Evolutionary conservation across 2,797 vertebrate species (phyloP).

Genomic region (Falco rusticolus): DNA sequence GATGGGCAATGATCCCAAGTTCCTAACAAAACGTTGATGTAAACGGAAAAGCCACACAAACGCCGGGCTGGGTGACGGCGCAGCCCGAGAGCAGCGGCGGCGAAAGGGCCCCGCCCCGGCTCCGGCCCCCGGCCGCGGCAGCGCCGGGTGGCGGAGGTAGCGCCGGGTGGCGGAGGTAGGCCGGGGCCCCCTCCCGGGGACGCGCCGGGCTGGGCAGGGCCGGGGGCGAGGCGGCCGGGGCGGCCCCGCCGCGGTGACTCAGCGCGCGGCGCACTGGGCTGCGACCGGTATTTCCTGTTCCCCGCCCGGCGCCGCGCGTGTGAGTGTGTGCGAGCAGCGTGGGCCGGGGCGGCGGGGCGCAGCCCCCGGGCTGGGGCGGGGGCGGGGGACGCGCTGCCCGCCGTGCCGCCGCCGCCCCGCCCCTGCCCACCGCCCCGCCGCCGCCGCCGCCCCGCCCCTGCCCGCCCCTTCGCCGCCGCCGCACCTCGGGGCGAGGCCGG

Average conservation of each 20-base stretch:
- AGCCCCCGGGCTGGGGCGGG: too few species aligned
- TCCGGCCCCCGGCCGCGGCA: too few species aligned
- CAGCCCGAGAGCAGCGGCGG: too few species aligned
- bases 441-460: background rate
- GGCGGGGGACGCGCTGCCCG: background rate
- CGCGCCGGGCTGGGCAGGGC: background rate
- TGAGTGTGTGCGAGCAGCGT: background rate
- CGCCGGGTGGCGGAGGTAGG: background rate
- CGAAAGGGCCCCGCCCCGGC: too few species aligned
- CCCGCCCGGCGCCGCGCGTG: background rate
- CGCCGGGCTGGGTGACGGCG: background rate
- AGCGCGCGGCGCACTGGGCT: constrained; percentile 8
- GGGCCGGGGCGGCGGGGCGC: too few species aligned
- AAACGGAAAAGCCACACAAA: background rate
- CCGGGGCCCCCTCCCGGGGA: background rate
- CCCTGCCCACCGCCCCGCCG: background rate
- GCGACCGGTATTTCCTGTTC: constrained; percentile 78
- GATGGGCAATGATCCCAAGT: background rate
- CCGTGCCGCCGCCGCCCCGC: background rate
- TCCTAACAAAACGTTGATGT: background rate
- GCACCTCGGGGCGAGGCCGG: background rate
- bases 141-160: too few species aligned
- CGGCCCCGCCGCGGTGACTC: constrained; percentile 27
- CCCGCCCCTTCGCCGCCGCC: background rate
- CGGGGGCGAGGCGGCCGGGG: background rate